Evolutionary conservation across 2,113 vertebrate genomes (phyloP), one percentile per base, ranked within the genome.

Genomic region (Heterotilapia buettikoferi): DNA sequence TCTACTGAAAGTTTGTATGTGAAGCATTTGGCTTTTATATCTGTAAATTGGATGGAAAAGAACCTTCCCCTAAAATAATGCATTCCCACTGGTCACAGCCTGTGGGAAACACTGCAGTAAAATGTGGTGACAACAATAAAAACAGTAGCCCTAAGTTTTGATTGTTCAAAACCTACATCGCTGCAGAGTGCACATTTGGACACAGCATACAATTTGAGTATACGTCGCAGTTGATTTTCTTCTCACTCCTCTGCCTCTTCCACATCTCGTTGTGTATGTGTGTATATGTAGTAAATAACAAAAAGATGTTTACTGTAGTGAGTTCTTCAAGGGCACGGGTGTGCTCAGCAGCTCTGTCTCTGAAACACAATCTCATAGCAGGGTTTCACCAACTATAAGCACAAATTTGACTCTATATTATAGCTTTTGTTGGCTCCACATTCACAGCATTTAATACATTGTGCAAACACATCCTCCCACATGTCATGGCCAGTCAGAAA

Each of bases 391-490:
- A 71, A 19, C 31, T 68, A 8, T n/a, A 33, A 56, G 26, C n/a
- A 82, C 16, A 36, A 63, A 38, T 36, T 84, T 59, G 38, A 63
- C 26, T 53, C 19, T 40, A 8, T 59, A 63, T 14, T 73, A 14
- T 36, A 73, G 45, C n/a, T 82, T 40, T 52, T 4, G 16, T 14
- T 84, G 31, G 31, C 24, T 56, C 4, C 47, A 21, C 45, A 29
- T 79, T 89, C 82, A 88, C 52, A 83, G n/a, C 78, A 57, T 89
- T 88, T 61, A 80, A 82, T 21, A 76, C 13, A 56, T 19, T 63
- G 80, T 85, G 73, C 84, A 81, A 82, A 88, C 73, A 47, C 7
- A 9, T 19, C n/a, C 9, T 52, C 26, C 71, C 36, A 82, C 21
- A 85, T 38, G 31, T 83, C 4, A 6, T 50, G 53, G 12, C 50